Evolutionary conservation across 2,888 invertebrate genomes (phyloP).

Genomic region (Cephus pulcher): DNA sequence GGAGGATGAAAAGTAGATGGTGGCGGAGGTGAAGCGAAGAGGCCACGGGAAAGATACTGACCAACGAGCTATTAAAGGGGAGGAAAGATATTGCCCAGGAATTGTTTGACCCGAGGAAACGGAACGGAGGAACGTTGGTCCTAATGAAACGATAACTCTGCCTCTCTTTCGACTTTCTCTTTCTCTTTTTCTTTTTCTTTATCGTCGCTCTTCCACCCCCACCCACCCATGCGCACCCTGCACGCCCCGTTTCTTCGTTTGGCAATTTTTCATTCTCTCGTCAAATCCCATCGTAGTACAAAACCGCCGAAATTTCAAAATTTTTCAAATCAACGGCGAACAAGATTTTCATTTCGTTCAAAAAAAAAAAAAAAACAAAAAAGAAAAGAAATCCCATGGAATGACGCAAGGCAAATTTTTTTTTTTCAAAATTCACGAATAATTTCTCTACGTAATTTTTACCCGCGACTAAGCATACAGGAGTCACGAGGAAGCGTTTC

Average conservation of each 20-base stretch:
- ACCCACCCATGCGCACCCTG: background rate
- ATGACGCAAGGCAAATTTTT: background rate
- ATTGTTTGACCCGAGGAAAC: slow-evolving; percentile 33
- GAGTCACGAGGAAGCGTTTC: background rate
- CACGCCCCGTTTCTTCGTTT: background rate
- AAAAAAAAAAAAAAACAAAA: too few relatives aligned
- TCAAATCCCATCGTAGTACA: background rate
- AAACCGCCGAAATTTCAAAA: background rate
- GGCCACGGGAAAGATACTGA: slow-evolving; percentile 44
- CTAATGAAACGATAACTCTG: background rate
- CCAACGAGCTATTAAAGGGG: slow-evolving; percentile 52
- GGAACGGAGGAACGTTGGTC: background rate
- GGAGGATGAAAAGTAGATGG: slow-evolving; percentile 22
- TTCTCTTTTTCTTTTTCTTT: background rate
- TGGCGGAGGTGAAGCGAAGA: slow-evolving; percentile 28
- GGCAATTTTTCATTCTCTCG: background rate
- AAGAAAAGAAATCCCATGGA: too few relatives aligned
- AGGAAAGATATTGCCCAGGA: slow-evolving; percentile 47
- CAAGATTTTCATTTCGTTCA: background rate
- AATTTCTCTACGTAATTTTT: background rate
- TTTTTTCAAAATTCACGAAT: background rate
- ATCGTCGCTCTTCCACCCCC: background rate
- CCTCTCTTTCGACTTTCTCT: background rate
- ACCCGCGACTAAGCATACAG: background rate
- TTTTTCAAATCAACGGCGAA: background rate